phyloP scores from a whole-genome alignment of 2,888 invertebrate species.

The Cataglyphis cursor region DNA sequence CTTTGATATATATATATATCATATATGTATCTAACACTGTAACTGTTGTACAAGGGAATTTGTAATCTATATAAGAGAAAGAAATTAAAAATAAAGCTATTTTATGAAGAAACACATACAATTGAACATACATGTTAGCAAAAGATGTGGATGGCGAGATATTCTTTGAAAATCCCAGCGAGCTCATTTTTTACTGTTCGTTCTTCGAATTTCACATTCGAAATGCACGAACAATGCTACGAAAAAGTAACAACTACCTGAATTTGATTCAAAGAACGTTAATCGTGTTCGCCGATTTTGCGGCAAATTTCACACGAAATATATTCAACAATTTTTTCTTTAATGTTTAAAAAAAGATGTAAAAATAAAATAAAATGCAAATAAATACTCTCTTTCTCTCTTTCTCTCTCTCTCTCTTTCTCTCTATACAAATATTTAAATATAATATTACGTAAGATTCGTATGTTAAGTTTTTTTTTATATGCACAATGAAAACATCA shows the following conservation, averaged over 20 bases:
- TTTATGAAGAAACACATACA: neutral
- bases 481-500: neutral
- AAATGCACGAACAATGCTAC: neutral
- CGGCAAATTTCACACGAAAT: neutral
- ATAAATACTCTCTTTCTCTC: neutral
- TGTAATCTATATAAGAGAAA: neutral
- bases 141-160: neutral
- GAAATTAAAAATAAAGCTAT: neutral
- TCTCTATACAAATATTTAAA: neutral
- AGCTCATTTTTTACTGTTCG: constrained; percentile 19
- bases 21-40: neutral
- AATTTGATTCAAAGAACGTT: neutral
- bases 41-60: neutral
- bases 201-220: neutral
- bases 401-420: no score
- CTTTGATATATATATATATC: neutral
- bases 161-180: neutral
- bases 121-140: constrained; percentile 9
- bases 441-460: neutral
- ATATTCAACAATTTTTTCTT: neutral
- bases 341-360: neutral
- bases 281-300: neutral
- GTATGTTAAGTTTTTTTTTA: neutral
- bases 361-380: neutral
- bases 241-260: neutral